phyloP scores from a whole-genome alignment of 1,140 invertebrate genomes.

The Atta texana region DNA sequence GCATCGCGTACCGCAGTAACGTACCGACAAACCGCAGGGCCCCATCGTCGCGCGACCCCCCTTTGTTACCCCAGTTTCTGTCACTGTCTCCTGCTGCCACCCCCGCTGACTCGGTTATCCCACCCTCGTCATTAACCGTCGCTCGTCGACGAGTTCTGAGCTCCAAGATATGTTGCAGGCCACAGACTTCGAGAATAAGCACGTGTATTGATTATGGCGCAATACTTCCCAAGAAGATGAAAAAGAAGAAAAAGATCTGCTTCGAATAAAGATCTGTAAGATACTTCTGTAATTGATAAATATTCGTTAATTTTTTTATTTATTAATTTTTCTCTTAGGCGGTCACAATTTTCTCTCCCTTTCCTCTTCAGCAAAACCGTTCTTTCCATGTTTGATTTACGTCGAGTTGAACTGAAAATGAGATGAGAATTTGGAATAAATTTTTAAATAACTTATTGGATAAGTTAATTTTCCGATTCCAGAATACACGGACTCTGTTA shows the following conservation, averaged over 20 bases:
- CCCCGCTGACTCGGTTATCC: constrained; percentile 35
- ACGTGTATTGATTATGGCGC: neutral
- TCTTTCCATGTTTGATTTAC: neutral
- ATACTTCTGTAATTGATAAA: no score
- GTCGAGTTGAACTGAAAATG: neutral
- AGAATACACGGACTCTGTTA: no score
- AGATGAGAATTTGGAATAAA: neutral
- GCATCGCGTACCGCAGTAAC: constrained; percentile 79
- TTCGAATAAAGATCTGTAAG: no score
- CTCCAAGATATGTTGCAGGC: constrained; percentile 26
- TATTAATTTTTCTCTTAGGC: no score
- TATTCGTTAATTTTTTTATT: no score
- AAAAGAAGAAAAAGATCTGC: no score
- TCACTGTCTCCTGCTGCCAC: constrained; percentile 51
- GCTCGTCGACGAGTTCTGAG: constrained; percentile 27
- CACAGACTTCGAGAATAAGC: constrained; percentile 9
- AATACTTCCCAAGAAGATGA: neutral
- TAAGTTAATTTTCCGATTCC: neutral
- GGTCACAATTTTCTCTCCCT: no score
- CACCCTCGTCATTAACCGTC: constrained; percentile 45
- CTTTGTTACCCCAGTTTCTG: constrained; percentile 40
- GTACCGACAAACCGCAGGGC: constrained; percentile 79
- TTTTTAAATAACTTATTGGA: neutral
- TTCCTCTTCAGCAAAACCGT: no score
- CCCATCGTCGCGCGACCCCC: constrained; percentile 62